A percentile compares a stretch with the other conserved stretches of the same genome.
Conservation (phyloP, 2,888 invertebrate species). For the Coleophora flavipennella region DNA sequence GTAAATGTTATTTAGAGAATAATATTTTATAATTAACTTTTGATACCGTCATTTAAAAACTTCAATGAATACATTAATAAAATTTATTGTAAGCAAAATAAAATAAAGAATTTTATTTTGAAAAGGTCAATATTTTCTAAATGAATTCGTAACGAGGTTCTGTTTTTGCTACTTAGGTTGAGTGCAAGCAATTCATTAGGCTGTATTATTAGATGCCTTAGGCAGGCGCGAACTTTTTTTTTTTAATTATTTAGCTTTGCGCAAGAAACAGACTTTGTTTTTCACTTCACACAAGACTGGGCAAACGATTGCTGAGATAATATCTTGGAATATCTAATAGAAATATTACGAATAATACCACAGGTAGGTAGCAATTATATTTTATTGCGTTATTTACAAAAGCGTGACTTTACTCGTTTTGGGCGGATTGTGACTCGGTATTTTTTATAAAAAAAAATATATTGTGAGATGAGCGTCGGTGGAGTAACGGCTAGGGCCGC, state of each 20-base stretch:
- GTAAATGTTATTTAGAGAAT: no score
- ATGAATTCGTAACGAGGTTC: background rate
- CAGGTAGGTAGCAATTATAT: background rate
- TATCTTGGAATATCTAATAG: constrained; percentile 5
- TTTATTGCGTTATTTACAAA: no score
- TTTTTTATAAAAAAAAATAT: no score
- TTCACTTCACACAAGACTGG: constrained; percentile 6
- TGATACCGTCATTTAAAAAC: no score
- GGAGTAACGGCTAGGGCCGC: no score
- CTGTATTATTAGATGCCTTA: constrained; percentile 1
- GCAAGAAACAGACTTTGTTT: constrained; percentile 1
- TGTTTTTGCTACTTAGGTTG: no score
- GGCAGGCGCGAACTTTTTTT: constrained; percentile 1
- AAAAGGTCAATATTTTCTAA: constrained; percentile 15
- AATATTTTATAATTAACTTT: no score
- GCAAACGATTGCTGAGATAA: constrained; percentile 1
- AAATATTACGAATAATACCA: constrained; percentile 3
- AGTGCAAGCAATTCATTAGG: constrained; percentile 4
- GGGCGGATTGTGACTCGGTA: no score
- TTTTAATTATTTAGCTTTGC: background rate
- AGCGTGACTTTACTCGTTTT: no score
- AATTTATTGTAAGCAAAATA: no score
- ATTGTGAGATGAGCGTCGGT: no score
- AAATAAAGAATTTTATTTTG: background rate
- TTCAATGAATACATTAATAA: no score